A percentile compares a stretch with the other conserved stretches of the same genome.
Conservation (phyloP, 2,113 vertebrate genomes). For the Nibea albiflora region DNA sequence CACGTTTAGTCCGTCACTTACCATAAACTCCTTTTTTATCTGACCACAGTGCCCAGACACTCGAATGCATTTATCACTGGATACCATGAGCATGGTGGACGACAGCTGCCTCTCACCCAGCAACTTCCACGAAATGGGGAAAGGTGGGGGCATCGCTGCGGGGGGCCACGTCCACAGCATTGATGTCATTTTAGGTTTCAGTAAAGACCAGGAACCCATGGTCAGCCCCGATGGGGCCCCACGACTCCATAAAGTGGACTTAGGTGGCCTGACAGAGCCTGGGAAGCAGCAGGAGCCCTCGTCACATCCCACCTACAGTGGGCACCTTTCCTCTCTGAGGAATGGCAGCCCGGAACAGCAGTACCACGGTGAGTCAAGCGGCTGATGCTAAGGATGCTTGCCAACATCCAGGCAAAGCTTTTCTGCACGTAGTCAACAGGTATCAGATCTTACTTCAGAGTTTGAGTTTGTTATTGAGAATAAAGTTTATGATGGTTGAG, state of each 20-base stretch:
- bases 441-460: neutral
- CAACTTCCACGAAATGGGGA: constrained; percentile 85
- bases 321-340: constrained; percentile 70
- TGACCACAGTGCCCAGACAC: constrained; percentile 53
- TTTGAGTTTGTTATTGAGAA: neutral
- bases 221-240: constrained; percentile 68
- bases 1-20: constrained; percentile 9
- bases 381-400: constrained; percentile 1
- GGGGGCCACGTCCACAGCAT: constrained; percentile 86
- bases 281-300: constrained; percentile 48
- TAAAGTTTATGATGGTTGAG: neutral
- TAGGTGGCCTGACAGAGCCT: constrained; percentile 67
- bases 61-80: constrained; percentile 87
- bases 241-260: constrained; percentile 67
- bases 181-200: constrained; percentile 87
- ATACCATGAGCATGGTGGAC: constrained; percentile 86
- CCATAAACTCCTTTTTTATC: constrained; percentile 28
- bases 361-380: constrained; percentile 76
- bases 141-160: constrained; percentile 74
- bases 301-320: constrained; percentile 61
- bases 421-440: neutral
- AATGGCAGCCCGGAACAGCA: constrained; percentile 57
- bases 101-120: constrained; percentile 84
- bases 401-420: neutral
- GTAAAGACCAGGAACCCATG: constrained; percentile 84